Base-by-base conservation (phyloP, 2,888 invertebrate genomes). In the Neria commutata region DNA sequence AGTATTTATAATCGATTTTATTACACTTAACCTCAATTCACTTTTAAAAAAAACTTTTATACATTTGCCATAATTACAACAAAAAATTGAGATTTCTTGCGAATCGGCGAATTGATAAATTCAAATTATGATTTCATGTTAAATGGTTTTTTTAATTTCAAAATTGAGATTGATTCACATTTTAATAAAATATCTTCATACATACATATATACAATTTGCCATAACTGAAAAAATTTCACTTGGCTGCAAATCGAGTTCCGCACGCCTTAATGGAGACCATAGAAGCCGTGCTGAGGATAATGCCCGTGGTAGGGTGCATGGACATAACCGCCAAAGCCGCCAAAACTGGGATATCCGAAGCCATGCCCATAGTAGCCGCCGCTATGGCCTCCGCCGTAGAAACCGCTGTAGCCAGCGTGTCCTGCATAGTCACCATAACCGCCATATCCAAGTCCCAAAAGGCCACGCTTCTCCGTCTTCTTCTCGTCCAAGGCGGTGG, bases 381-480 rank as follows among this genome's bases (percentile, higher is more conserved):
- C 62, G 14, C 61, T 56, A 52, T 62, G 37, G n/a, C 64, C 62
- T 11, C 40, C 48, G 14, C 56, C 60, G 24, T 46, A n/a, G n/a
- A n/a, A n/a, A n/a, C n/a, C n/a, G n/a, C n/a, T n/a, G n/a, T n/a
- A 48, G 19, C 47, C 52, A 11, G 62, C 73, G 54, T 70, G 67
- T 2, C 40, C 29, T 6, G 72, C 70, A 54, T 64, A 63, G 10
- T 64, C 66, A n/a, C 46, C 62, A 23, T 67, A 67, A n/a, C 64
- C 61, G 0, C 70, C 72, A 56, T 71, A 72, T 5, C 74, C 72
- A n/a, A 72, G 62, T 2, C 74, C 73, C 24, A 71, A 72, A 26
- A 72, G 73, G 29, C 72, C 72, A 4, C 72, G 71, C 25, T 72
- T 72, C 59, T 73, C 74, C 5, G 73, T 74, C 64, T 74, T 72